phyloP scores from a whole-genome alignment of 1,140 invertebrate genomes.

The Calephelis virginiensis region DNA sequence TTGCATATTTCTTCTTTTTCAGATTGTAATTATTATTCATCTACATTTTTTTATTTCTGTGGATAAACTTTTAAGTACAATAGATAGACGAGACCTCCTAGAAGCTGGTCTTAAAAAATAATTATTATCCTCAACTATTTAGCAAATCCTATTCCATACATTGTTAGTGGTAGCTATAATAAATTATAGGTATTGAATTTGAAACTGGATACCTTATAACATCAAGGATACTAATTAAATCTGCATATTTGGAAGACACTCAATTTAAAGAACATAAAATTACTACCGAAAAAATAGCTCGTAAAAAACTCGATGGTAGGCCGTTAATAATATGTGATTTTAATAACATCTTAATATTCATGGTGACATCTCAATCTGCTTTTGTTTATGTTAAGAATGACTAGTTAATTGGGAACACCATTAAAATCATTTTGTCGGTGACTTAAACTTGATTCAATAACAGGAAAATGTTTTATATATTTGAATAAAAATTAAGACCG shows the following conservation, averaged over 20 bases:
- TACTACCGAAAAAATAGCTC: conserved; percentile 42
- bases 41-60: too few relatives aligned
- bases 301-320: conserved; percentile 34
- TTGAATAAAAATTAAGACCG: not conserved
- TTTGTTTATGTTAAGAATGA: conserved; percentile 36
- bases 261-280: conserved; percentile 34
- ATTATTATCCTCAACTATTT: too few relatives aligned
- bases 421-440: conserved; percentile 6
- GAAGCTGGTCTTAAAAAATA: too few relatives aligned
- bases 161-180: not conserved
- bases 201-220: not conserved
- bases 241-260: conserved; percentile 37
- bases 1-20: too few relatives aligned
- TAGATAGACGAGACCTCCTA: too few relatives aligned
- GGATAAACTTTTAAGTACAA: too few relatives aligned
- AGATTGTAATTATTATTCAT: too few relatives aligned
- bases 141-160: not conserved
- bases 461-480: conserved; percentile 3
- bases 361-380: conserved; percentile 63
- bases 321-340: conserved; percentile 3
- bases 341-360: conserved; percentile 50
- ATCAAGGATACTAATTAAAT: conserved; percentile 22
- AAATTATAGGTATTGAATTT: not conserved
- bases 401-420: conserved; percentile 17
- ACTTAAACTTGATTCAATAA: conserved; percentile 1